phyloP scores from a whole-genome alignment of 1,140 invertebrate species.

The Danaus melanippus region DNA sequence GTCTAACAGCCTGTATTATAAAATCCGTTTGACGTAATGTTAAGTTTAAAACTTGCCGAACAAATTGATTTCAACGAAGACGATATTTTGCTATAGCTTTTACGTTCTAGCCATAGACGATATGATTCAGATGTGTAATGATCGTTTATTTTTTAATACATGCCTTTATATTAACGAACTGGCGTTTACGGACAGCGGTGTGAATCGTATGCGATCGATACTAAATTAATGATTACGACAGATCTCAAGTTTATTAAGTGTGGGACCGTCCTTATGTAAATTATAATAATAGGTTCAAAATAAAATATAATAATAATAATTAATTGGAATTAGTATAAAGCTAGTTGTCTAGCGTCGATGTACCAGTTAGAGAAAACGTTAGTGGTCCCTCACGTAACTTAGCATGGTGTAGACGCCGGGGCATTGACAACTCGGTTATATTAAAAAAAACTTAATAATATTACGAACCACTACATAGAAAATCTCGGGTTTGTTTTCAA shows the following conservation, averaged over 20 bases:
- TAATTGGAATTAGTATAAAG: conserved; percentile 36
- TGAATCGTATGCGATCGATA: too few species aligned
- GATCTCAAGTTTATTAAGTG: conserved; percentile 63
- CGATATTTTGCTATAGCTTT: too few species aligned
- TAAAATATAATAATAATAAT: conserved; percentile 30
- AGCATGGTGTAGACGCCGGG: conserved; percentile 43
- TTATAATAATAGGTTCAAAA: conserved; percentile 56
- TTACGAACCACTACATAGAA: conserved; percentile 1
- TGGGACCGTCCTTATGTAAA: conserved; percentile 68
- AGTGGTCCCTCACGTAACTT: conserved; percentile 47
- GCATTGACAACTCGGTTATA: conserved; percentile 52
- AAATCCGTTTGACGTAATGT: conserved; percentile 23
- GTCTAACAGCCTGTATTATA: conserved; percentile 21
- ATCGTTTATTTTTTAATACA: too few species aligned
- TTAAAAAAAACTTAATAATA: conserved; percentile 9
- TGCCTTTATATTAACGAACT: too few species aligned
- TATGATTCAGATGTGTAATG: too few species aligned
- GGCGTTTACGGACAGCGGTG: too few species aligned
- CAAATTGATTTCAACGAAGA: conserved; percentile 4
- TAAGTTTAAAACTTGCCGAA: conserved; percentile 30
- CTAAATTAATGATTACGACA: conserved; percentile 23
- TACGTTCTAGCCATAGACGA: too few species aligned
- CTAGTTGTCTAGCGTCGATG: conserved; percentile 58
- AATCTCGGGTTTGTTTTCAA: background rate
- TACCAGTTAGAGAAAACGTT: conserved; percentile 56